Conservation (phyloP, 2,113 vertebrate species). For the Chitala chitala region DNA sequence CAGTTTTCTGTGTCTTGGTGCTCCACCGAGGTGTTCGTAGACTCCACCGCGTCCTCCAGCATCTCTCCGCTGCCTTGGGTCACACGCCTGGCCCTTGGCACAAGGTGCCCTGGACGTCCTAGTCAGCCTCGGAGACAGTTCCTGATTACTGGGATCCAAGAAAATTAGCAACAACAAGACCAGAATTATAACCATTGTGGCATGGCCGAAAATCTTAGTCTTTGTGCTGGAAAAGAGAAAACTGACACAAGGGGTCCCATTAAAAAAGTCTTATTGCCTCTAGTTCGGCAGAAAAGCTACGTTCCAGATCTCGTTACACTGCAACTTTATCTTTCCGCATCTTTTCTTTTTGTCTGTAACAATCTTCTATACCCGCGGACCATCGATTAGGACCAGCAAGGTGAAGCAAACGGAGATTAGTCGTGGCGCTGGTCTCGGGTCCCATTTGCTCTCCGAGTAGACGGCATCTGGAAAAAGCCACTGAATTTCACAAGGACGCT, state of each 20-base stretch:
- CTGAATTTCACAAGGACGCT: constrained; percentile 60
- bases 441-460: constrained; percentile 50
- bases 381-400: constrained; percentile 47
- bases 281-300: constrained; percentile 41
- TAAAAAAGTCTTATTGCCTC: constrained; percentile 56
- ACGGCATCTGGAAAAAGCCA: constrained; percentile 36
- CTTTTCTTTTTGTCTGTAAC: constrained; percentile 51
- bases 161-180: constrained; percentile 74
- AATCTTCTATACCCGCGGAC: constrained; percentile 55
- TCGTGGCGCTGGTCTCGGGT: constrained; percentile 51
- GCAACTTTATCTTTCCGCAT: constrained; percentile 45
- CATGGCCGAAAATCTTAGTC: constrained; percentile 62
- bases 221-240: constrained; percentile 54
- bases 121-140: constrained; percentile 41
- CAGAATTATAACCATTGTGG: constrained; percentile 83
- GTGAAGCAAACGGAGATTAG: constrained; percentile 52
- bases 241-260: constrained; percentile 68
- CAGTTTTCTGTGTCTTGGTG: constrained; percentile 86
- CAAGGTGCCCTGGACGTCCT: constrained; percentile 50
- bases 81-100: constrained; percentile 54
- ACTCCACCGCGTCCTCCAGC: constrained; percentile 90
- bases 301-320: constrained; percentile 45
- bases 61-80: constrained; percentile 75
- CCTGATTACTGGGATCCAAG: constrained; percentile 60
- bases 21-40: constrained; percentile 94